Percentiles rank a stretch among this genome's conserved stretches.
phyloP scores from a whole-genome alignment of 2,888 invertebrate species.

The Drosophila differens region DNA sequence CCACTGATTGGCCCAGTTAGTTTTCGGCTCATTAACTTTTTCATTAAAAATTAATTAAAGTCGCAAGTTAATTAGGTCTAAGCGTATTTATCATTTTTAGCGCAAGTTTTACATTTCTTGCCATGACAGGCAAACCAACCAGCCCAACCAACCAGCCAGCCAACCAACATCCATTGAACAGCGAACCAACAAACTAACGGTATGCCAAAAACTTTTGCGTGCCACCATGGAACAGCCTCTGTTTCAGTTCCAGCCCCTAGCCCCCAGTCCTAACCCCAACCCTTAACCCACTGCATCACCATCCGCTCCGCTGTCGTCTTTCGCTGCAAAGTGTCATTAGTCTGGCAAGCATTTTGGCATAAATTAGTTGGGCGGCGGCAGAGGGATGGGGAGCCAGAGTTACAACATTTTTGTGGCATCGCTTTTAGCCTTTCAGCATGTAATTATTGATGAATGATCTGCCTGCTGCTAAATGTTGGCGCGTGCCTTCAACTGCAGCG shows the following conservation, averaged over 20 bases:
- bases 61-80: slow-evolving; percentile 81
- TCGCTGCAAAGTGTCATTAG: slow-evolving; percentile 79
- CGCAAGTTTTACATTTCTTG: slow-evolving; percentile 78
- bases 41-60: slow-evolving; percentile 82
- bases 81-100: slow-evolving; percentile 81
- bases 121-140: slow-evolving; percentile 64
- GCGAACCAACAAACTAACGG: slow-evolving; percentile 60
- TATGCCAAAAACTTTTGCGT: slow-evolving; percentile 76
- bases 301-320: slow-evolving; percentile 43
- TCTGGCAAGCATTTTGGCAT: slow-evolving; percentile 76
- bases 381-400: background rate
- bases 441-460: slow-evolving; percentile 81
- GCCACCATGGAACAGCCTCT: slow-evolving; percentile 34
- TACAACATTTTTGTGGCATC: slow-evolving; percentile 74
- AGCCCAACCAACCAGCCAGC: background rate
- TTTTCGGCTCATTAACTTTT: slow-evolving; percentile 79
- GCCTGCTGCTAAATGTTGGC: slow-evolving; percentile 56
- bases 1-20: slow-evolving; percentile 59
- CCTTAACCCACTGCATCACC: background rate
- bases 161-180: slow-evolving; percentile 32
- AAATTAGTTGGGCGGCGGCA: slow-evolving; percentile 65
- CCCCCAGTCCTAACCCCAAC: background rate
- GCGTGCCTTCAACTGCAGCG: slow-evolving; percentile 59
- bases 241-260: background rate
- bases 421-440: slow-evolving; percentile 74